Evolutionary conservation across 2,888 invertebrate species (phyloP), one percentile per base, ranked within the genome.

Genomic region (Malacosoma neustria): DNA sequence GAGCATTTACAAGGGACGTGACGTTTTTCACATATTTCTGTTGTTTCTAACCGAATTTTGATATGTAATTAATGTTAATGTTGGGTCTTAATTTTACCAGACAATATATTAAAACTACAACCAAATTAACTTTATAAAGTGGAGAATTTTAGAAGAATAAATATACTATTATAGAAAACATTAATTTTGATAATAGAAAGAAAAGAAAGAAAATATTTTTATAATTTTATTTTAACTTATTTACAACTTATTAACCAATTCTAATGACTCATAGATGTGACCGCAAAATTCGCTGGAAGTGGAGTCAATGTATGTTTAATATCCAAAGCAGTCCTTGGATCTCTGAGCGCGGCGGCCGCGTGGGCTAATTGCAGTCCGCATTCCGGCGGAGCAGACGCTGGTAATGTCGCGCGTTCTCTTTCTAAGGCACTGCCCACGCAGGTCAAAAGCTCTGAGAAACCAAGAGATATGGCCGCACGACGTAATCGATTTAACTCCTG

Each of bases 401-500:
- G 93, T 37, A 97, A 77, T 38, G 93, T 81, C 0, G 92, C 89
- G 55, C 95, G 93, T 72, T 98, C 98, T 37, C 97, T 90, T 58
- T 98, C 97, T 47, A 98, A 88, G 43, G 98, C 92, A 37, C 88
- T 88, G 0, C 96, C 95, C 57, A 98, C 88, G 1, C 95, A 93
- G 45, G 93, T 94, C 12, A 98, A 80, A 15, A 98, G 85, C 54
- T 97, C 96, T 1, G 93, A 88, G 73, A 98, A 98, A 0, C 98
- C 98, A 45, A 97, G 90, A 0, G 96, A 93, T 36, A 98, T 89
- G 0, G 98, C 98, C 13, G 97, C 97, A 48, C 95, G 90, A 4
- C 97, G 87, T 15, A 98, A 89, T 33, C 97, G 88, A 76, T 98
- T 98, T 36, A 98, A 76, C 80, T 98, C 98, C 95, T 95, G 61